Percentiles rank a stretch among this genome's conserved stretches.
Evolutionary conservation across 2,888 invertebrate species (phyloP).

Genomic region (Napeogenes sylphis): DNA sequence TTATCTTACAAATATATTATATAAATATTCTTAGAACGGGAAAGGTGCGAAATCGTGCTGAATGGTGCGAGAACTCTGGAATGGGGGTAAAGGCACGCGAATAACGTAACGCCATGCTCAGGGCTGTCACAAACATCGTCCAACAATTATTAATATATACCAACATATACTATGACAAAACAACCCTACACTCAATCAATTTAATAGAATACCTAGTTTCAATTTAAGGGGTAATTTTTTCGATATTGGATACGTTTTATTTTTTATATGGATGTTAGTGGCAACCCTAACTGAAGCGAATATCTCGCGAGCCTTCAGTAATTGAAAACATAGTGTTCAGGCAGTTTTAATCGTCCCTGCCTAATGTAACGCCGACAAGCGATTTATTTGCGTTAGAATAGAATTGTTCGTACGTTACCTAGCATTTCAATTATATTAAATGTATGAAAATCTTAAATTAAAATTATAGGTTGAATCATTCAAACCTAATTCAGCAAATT

Average conservation of each 20-base stretch:
- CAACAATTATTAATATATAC: not conserved
- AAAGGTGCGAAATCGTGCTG: slow-evolving; percentile 39
- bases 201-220: too few species aligned
- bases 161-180: not conserved
- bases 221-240: not conserved
- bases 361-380: slow-evolving; percentile 45
- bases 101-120: slow-evolving; percentile 36
- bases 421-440: not conserved
- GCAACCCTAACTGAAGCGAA: slow-evolving; percentile 58
- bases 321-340: slow-evolving; percentile 73
- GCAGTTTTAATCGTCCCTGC: slow-evolving; percentile 71
- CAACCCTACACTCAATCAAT: too few species aligned
- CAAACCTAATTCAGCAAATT: too few species aligned
- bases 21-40: slow-evolving; percentile 14
- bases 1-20: too few species aligned
- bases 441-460: too few species aligned
- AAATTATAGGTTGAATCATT: too few species aligned
- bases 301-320: slow-evolving; percentile 72
- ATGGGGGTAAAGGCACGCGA: slow-evolving; percentile 59
- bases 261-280: slow-evolving; percentile 7
- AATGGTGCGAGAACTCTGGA: slow-evolving; percentile 41
- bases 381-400: slow-evolving; percentile 39
- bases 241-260: not conserved
- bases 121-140: slow-evolving; percentile 40
- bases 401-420: slow-evolving; percentile 21